Base-by-base conservation (phyloP, 1,140 invertebrate species). In the Zaprionus nigranus region DNA sequence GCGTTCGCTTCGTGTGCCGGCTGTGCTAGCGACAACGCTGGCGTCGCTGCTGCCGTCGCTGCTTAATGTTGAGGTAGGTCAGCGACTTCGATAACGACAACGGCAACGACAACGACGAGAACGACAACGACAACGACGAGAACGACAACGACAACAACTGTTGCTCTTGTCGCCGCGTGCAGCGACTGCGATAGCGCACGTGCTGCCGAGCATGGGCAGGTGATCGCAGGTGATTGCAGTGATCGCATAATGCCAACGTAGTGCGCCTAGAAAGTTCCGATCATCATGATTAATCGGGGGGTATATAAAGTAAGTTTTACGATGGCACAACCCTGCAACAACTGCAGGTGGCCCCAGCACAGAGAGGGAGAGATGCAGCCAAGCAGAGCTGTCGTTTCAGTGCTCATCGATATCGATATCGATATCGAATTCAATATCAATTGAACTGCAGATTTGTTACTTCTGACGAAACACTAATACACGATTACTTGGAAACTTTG, bases 11-110 rank as follows among this genome's bases (percentile, higher is more conserved):
- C 5, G 38, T 60, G 4, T 17, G 56, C 56, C 56, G 28, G 58
- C 17, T 15, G 26, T 20, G 49, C 51, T 64, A 40, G 43, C 63
- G 34, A 34, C 40, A 22, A 1, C 59, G 30, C 51, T 28, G 36
- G 24, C 24, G 5, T 26, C 24, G 24, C 57, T n/a, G 26, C 26
- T 28, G 26, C 26, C 26, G 26, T 57, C 66, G 40, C 34, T 43
- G 54, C 38, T 60, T 22, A 53, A 17, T 72, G 72, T 86, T 86
- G 84, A 30, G 59, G 84, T 87, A 87, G 83, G 83, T 87, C 83
- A 88, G 81, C 84, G 74, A 88, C 83, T 75, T 80, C 53, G 83
- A 87, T 87, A 87, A 76, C 61, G 56, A 61, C 58, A 70, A 36
- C 38, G 28, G 20, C 36, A 61, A 57, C 38, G 49, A 22, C 43